These are phyloP conservation scores for Eucidaris tribuloides DNA, from an alignment of 35 echinoderm and acorn worm genomes.

Conservation along the genomic window DNA sequence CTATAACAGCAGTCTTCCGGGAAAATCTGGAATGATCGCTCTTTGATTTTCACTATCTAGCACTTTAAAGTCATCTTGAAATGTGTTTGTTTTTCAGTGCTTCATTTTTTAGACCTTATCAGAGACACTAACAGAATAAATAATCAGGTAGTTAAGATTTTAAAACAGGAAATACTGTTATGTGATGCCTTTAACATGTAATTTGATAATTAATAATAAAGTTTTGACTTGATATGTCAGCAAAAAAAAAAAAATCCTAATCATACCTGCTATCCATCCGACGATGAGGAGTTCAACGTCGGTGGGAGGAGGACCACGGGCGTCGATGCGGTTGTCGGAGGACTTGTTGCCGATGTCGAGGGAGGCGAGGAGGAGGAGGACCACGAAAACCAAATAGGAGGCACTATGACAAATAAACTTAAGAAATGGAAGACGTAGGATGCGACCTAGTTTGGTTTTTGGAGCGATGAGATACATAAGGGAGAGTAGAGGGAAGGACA, in stretches of 20 bases:
- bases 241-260: neutral
- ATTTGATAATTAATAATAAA: too few relatives aligned
- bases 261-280: constrained; percentile 77
- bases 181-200: too few relatives aligned
- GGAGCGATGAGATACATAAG: constrained; percentile 82
- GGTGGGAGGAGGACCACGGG: constrained; percentile 76
- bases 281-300: constrained; percentile 77
- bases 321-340: constrained; percentile 19
- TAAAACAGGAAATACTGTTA: too few relatives aligned
- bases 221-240: too few relatives aligned
- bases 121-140: too few relatives aligned
- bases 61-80: too few relatives aligned
- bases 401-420: constrained; percentile 99
- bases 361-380: constrained; percentile 83
- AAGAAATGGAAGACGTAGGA: constrained; percentile 97
- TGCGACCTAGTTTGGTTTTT: constrained; percentile 76
- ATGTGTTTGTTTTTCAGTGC: too few relatives aligned
- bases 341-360: constrained; percentile 40
- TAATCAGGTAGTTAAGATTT: too few relatives aligned
- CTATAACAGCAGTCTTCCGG: too few relatives aligned
- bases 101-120: too few relatives aligned
- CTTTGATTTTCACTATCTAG: too few relatives aligned
- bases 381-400: constrained; percentile 81
- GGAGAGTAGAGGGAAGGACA: constrained; percentile 88
- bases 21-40: too few relatives aligned